Base-by-base conservation (phyloP, 2,888 invertebrate species). In the Lasioglossum vierecki region DNA sequence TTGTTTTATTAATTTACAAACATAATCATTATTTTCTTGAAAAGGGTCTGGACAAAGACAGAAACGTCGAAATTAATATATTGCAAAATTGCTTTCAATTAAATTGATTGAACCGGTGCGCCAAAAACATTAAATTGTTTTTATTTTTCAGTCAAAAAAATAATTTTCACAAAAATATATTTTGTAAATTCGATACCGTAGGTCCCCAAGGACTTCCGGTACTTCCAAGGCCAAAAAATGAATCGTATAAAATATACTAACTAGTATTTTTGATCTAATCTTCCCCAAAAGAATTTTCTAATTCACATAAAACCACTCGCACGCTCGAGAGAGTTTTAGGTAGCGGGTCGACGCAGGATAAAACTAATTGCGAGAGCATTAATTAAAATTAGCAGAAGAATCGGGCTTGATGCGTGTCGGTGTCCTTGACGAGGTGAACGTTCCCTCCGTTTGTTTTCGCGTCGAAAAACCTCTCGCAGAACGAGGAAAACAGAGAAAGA, bases 391-490 rank as follows among this genome's bases (percentile, higher is more conserved):
- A 66, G 8, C 60, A 66, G 30, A 18, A 30, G 66, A 15, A 66
- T 66, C 30, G 66, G 4, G 30, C 15, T 53, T 3, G 53, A 53
- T 53, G 53, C 53, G 66, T 13, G 66, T 30, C 30, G 35, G 30
- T 66, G 35, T 66, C 66, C 66, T 66, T 66, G 66, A 30, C 30
- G 18, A 66, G 66, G 35, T 66, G 30, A 66, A 35, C 66, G 66
- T 66, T 66, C 66, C 30, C 30, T 30, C 66, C 30, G 35, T 66
- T 66, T 66, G 66, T 66, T 35, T 30, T 66, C 66, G 30, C 30
- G 35, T 66, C 35, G 35, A 66, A 66, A 35, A 66, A 66, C 15
- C 15, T 15, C 26, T 26, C 5, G 26, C 60, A 26, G 60, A 26
- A 26, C 13, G 26, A 60, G 60, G 13, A 60, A 26, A 26, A 60